Evolutionary conservation across 2,888 invertebrate genomes (phyloP).

Genomic region (Rhagium mordax): DNA sequence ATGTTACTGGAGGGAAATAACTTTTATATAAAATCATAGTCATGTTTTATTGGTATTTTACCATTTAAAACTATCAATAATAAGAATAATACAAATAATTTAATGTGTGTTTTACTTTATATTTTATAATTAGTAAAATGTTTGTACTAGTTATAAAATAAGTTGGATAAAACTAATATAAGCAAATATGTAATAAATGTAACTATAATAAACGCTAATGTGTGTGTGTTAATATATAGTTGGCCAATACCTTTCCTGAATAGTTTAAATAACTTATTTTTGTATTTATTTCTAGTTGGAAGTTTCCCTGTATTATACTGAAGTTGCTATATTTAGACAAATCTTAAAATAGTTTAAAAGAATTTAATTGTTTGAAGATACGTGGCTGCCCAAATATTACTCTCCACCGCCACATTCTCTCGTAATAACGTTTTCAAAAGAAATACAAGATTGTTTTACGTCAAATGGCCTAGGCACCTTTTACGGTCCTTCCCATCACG

Average conservation of each 20-base stretch:
- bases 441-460: no score
- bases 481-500: no score
- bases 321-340: constrained; percentile 6
- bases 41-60: not conserved
- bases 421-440: not conserved
- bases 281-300: constrained; percentile 11
- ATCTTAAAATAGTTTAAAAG: not conserved
- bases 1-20: not conserved
- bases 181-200: not conserved
- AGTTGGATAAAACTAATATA: not conserved
- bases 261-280: constrained; percentile 1
- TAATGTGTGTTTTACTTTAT: not conserved
- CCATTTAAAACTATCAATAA: not conserved
- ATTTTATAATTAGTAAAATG: not conserved
- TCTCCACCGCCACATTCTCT: no score
- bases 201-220: not conserved
- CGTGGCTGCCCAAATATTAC: constrained; percentile 6
- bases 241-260: constrained; percentile 1
- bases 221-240: constrained; percentile 6
- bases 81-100: not conserved
- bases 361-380: not conserved
- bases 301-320: constrained; percentile 11
- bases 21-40: not conserved
- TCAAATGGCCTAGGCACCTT: no score
- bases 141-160: not conserved